These are phyloP conservation scores for Leptodactylus fallax DNA, from an alignment of 2,797 vertebrate genomes.

Conservation along the genomic window DNA sequence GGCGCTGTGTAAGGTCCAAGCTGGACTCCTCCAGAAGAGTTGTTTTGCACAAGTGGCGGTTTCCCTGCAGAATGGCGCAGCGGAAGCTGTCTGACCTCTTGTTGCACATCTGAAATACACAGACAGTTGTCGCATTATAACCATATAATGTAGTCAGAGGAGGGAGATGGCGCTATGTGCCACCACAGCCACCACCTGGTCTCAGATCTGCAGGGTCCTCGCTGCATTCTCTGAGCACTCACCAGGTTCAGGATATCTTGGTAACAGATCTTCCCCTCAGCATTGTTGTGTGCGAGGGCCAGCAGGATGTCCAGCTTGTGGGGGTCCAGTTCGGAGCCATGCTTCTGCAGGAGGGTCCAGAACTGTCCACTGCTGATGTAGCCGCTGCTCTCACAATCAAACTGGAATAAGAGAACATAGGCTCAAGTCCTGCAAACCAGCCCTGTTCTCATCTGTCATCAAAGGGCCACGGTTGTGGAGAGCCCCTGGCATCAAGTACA, in stretches of 20 bases:
- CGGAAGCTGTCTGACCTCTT: constrained; percentile 97
- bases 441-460: not conserved
- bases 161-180: too few relatives aligned
- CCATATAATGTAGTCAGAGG: not conserved
- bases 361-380: constrained; percentile 95
- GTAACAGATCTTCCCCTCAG: constrained; percentile 93
- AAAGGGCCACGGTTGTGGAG: not conserved
- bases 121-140: not conserved
- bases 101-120: constrained; percentile 89
- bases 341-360: constrained; percentile 87
- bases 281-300: constrained; percentile 91
- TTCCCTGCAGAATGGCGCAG: constrained; percentile 93
- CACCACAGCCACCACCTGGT: too few relatives aligned
- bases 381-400: constrained; percentile 89
- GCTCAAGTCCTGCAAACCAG: too few relatives aligned
- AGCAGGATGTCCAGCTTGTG: constrained; percentile 95
- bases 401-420: constrained; percentile 73
- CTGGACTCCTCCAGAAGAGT: constrained; percentile 90
- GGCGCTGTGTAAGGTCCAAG: constrained; percentile 86
- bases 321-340: constrained; percentile 91
- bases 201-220: not conserved
- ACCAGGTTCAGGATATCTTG: constrained; percentile 98
- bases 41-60: constrained; percentile 88
- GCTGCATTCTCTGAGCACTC: constrained; percentile 68
- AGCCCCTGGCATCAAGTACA: not conserved